phyloP scores from a whole-genome alignment of 2,113 vertebrate species.

The Perognathus longimembris region DNA sequence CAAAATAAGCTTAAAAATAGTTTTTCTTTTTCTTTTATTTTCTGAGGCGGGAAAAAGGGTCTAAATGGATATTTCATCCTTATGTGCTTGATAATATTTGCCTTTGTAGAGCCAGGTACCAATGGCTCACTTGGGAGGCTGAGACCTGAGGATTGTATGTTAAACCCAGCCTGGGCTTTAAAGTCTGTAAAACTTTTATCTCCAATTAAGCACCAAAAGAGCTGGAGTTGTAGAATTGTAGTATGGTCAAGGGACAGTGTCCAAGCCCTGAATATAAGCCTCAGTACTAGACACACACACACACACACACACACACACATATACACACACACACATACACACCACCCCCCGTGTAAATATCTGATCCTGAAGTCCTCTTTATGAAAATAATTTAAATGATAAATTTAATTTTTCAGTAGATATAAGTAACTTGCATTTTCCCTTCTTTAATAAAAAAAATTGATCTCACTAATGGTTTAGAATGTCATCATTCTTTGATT shows the following conservation, averaged over 20 bases:
- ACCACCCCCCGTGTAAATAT: neutral
- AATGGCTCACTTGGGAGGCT: too few species aligned
- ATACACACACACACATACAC: too few species aligned
- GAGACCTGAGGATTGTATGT: too few species aligned
- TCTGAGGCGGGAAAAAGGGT: neutral
- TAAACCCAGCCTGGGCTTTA: too few species aligned
- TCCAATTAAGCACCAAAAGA: too few species aligned
- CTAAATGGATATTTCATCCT: slow-evolving; percentile 10
- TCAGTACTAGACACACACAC: too few species aligned
- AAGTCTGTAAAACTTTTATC: too few species aligned
- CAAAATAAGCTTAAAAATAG: slow-evolving; percentile 3
- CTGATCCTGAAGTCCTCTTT: neutral
- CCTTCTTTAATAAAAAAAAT: neutral
- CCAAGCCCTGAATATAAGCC: too few species aligned
- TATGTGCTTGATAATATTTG: slow-evolving; percentile 28
- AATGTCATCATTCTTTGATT: slow-evolving; percentile 20
- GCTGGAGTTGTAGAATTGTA: too few species aligned
- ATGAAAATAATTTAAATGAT: slow-evolving; percentile 33
- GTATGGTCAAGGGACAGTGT: too few species aligned
- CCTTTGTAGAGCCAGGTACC: too few species aligned
- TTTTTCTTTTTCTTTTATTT: neutral
- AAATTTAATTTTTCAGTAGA: slow-evolving; percentile 26
- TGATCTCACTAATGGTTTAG: slow-evolving; percentile 23
- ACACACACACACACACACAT: too few species aligned
- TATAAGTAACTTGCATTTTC: neutral